Conservation (phyloP, 1,140 invertebrate species). For the Scaptodrosophila lebanonensis region DNA sequence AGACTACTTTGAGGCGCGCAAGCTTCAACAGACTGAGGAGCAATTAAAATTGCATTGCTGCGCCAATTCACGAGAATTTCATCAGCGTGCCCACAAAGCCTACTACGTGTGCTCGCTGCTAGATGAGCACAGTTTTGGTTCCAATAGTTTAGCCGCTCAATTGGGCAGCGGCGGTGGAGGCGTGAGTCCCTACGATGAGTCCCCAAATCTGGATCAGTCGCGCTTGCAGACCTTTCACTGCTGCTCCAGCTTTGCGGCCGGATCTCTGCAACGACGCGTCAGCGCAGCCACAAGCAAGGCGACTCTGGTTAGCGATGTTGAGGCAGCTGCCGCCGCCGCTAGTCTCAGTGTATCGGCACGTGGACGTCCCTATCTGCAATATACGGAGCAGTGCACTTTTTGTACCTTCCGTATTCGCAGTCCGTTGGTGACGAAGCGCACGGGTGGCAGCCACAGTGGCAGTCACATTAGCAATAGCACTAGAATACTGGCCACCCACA, state of each 20-base stretch:
- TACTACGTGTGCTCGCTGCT: constrained; percentile 73
- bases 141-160: constrained; percentile 3
- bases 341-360: neutral
- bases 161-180: constrained; percentile 8
- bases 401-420: constrained; percentile 69
- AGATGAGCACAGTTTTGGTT: constrained; percentile 36
- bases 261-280: constrained; percentile 54
- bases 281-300: constrained; percentile 53
- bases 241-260: constrained; percentile 64
- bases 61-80: constrained; percentile 62
- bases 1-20: neutral
- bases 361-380: constrained; percentile 58
- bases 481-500: constrained; percentile 47
- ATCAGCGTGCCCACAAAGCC: constrained; percentile 55
- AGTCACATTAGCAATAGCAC: constrained; percentile 51
- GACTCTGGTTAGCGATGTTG: constrained; percentile 38
- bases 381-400: constrained; percentile 71
- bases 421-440: constrained; percentile 22
- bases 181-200: neutral
- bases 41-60: constrained; percentile 59
- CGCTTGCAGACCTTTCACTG: constrained; percentile 65
- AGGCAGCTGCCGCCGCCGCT: constrained; percentile 13
- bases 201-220: neutral
- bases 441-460: constrained; percentile 28
- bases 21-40: constrained; percentile 20